Percentiles rank a stretch among this genome's conserved stretches.
Conservation (phyloP, 2,797 vertebrate genomes). For the Phoebastria nigripes region DNA sequence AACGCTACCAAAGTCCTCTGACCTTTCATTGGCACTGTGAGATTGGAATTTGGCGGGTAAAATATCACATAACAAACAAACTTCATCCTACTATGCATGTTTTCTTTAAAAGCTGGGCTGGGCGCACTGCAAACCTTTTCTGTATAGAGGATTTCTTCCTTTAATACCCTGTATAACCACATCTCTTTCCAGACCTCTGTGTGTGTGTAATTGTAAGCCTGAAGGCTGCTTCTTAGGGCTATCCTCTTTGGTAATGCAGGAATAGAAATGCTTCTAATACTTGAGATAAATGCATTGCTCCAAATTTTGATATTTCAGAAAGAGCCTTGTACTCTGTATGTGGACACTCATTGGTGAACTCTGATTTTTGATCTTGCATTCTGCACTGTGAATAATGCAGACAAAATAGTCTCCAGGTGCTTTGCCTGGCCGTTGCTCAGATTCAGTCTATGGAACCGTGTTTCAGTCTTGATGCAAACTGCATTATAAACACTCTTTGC, state of each 20-base stretch:
- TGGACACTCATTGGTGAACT: not conserved
- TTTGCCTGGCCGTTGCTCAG: conserved; percentile 36
- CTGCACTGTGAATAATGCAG: conserved; percentile 47
- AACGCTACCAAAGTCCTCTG: not conserved
- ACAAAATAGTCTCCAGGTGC: conserved; percentile 59
- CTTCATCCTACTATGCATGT: accelerated
- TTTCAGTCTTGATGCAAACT: conserved; percentile 37
- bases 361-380: conserved; percentile 13
- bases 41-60: not conserved
- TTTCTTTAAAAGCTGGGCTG: not conserved
- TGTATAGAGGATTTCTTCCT: not conserved
- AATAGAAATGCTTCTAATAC: conserved; percentile 28
- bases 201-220: not conserved
- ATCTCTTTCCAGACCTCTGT: not conserved
- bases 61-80: not conserved
- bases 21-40: not conserved
- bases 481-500: conserved; percentile 58
- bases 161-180: not conserved
- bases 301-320: conserved; percentile 40
- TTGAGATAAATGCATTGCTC: conserved; percentile 1
- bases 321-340: not conserved
- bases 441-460: not conserved
- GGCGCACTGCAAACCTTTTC: not conserved
- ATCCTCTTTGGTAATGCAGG: conserved; percentile 25
- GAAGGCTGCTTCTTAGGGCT: conserved; percentile 8